Conservation (phyloP, 1,140 invertebrate genomes). For the Orius laevigatus region DNA sequence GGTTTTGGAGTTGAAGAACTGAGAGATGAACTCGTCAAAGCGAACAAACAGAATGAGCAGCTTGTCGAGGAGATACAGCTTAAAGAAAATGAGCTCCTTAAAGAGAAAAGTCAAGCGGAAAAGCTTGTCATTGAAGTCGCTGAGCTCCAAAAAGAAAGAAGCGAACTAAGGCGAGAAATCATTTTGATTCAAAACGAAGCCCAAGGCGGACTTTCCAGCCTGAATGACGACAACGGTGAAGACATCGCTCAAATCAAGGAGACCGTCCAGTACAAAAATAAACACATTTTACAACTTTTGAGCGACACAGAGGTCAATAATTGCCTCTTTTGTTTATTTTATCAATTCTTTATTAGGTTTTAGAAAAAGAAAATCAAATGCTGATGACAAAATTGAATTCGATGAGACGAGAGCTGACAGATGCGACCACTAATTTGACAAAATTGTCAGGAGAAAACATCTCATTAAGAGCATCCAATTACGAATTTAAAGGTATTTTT, state of each 20-base stretch:
- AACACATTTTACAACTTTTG: constrained; percentile 46
- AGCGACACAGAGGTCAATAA: constrained; percentile 41
- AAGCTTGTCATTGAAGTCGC: constrained; percentile 31
- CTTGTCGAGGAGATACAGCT: constrained; percentile 21
- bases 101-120: constrained; percentile 27
- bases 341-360: constrained; percentile 26
- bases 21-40: constrained; percentile 19
- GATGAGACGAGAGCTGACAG: constrained; percentile 42
- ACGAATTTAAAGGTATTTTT: constrained; percentile 15
- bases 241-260: constrained; percentile 35
- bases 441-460: constrained; percentile 38
- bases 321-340: constrained; percentile 17
- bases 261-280: constrained; percentile 40
- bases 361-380: constrained; percentile 45
- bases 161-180: constrained; percentile 29
- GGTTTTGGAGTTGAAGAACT: constrained; percentile 17
- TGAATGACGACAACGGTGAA: constrained; percentile 20
- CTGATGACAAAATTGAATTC: constrained; percentile 38
- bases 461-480: constrained; percentile 23
- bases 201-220: constrained; percentile 14
- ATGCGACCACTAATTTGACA: constrained; percentile 43
- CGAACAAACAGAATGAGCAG: constrained; percentile 22
- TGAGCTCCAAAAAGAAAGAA: constrained; percentile 33
- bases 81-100: constrained; percentile 17
- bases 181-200: constrained; percentile 17